Evolutionary conservation across 2,888 invertebrate genomes (phyloP).

Genomic region (Tenodera sinensis): DNA sequence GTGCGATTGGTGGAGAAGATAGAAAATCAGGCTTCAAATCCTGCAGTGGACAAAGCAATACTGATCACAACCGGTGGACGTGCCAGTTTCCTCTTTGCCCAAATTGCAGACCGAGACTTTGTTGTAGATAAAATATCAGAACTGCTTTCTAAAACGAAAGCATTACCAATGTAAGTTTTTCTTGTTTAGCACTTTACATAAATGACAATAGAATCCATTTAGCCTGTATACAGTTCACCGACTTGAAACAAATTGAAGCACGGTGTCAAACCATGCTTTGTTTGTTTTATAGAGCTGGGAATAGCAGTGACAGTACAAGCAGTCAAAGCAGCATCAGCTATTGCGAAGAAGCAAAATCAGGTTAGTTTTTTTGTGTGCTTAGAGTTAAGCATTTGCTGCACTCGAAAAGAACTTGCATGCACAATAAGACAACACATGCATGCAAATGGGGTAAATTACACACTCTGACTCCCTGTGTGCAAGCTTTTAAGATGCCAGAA

Average conservation of each 20-base stretch:
- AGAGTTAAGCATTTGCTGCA: too few relatives aligned
- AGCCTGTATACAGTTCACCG: neutral
- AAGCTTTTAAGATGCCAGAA: too few relatives aligned
- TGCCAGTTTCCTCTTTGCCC: slow-evolving; percentile 83
- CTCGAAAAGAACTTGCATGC: too few relatives aligned
- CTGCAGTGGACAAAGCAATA: slow-evolving; percentile 63
- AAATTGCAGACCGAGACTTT: slow-evolving; percentile 84
- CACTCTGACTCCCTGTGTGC: too few relatives aligned
- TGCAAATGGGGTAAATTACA: too few relatives aligned
- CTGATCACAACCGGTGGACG: slow-evolving; percentile 78
- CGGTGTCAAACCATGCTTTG: neutral
- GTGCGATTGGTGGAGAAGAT: slow-evolving; percentile 75
- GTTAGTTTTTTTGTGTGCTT: neutral
- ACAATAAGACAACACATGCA: too few relatives aligned
- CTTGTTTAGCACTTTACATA: neutral
- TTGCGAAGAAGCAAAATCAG: slow-evolving; percentile 27
- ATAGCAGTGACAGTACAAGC: slow-evolving; percentile 25
- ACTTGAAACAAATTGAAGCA: neutral
- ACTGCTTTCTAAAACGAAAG: slow-evolving; percentile 66
- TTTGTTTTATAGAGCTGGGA: neutral
- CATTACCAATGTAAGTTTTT: slow-evolving; percentile 28
- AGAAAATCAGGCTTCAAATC: slow-evolving; percentile 62
- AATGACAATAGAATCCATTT: neutral
- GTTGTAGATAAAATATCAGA: slow-evolving; percentile 87
- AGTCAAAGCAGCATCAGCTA: slow-evolving; percentile 32